Conservation (phyloP, 2,888 invertebrate species). For the Stictocephala bisonia region DNA sequence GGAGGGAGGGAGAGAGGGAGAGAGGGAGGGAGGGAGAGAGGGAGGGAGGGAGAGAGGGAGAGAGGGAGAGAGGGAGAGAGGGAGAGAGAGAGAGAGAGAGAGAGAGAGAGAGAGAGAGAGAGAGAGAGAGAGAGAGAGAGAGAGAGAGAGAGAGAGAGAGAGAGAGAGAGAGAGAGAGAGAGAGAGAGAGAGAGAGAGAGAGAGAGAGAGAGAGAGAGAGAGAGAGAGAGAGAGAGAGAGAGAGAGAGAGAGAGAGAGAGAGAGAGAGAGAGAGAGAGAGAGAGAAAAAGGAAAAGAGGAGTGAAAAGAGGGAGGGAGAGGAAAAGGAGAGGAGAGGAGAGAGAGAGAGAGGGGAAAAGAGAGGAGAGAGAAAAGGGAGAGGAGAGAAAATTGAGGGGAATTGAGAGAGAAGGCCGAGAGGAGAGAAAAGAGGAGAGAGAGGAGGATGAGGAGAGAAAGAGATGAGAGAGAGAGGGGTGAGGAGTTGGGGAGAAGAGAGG, state of each 20-base stretch:
- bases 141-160: slow-evolving; percentile 36
- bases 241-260: background rate
- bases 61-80: background rate
- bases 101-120: slow-evolving; percentile 17
- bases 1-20: slow-evolving; percentile 7
- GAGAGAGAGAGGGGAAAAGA: too few relatives aligned
- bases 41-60: background rate
- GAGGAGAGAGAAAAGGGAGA: too few relatives aligned
- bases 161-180: slow-evolving; percentile 20
- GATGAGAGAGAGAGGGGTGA: too few relatives aligned
- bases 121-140: slow-evolving; percentile 18
- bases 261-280: background rate
- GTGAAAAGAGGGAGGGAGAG: background rate
- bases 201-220: slow-evolving; percentile 36
- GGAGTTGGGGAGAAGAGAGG: too few relatives aligned
- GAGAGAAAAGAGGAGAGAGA: too few relatives aligned
- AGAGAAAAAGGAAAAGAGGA: background rate
- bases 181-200: background rate
- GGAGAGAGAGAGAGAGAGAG: background rate
- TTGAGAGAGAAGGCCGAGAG: too few relatives aligned
- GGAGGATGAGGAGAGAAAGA: too few relatives aligned
- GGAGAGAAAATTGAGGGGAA: too few relatives aligned
- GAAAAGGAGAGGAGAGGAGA: background rate
- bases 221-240: slow-evolving; percentile 33
- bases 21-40: background rate